These are phyloP conservation scores for Ichneumoninae sp. DNA, from an alignment of 2,888 invertebrate genomes.

Conservation along the genomic window DNA sequence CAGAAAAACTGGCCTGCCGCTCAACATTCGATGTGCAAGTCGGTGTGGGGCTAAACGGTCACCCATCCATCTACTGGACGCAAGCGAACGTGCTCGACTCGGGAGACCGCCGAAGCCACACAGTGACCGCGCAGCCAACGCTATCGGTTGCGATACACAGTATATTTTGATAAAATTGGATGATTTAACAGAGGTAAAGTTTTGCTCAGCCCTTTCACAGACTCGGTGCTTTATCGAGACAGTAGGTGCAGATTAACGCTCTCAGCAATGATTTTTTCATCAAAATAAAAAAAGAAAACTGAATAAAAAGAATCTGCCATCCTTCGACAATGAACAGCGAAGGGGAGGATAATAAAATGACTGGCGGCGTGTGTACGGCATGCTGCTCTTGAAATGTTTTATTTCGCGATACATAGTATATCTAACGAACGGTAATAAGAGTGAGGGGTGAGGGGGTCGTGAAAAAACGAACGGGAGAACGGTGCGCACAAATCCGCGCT, in stretches of 20 bases:
- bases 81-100: too few species aligned
- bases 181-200: neutral
- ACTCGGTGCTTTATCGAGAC: neutral
- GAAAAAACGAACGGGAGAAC: neutral
- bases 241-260: neutral
- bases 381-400: conserved; percentile 51
- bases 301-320: neutral
- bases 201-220: neutral
- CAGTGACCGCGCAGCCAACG: too few species aligned
- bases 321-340: neutral
- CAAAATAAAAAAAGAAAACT: neutral
- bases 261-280: neutral
- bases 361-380: conserved; percentile 10
- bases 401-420: conserved; percentile 24
- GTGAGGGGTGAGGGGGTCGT: neutral
- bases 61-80: too few species aligned
- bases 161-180: neutral
- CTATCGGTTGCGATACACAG: too few species aligned
- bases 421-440: conserved; percentile 8
- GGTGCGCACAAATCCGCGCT: conserved; percentile 32
- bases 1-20: too few species aligned
- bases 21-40: too few species aligned
- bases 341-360: conserved; percentile 21
- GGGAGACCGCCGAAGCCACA: too few species aligned
- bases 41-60: too few species aligned